Percentiles rank a stretch among this genome's conserved stretches.
Conservation (phyloP, 2,113 vertebrate genomes). For the Ptilonorhynchus violaceus region DNA sequence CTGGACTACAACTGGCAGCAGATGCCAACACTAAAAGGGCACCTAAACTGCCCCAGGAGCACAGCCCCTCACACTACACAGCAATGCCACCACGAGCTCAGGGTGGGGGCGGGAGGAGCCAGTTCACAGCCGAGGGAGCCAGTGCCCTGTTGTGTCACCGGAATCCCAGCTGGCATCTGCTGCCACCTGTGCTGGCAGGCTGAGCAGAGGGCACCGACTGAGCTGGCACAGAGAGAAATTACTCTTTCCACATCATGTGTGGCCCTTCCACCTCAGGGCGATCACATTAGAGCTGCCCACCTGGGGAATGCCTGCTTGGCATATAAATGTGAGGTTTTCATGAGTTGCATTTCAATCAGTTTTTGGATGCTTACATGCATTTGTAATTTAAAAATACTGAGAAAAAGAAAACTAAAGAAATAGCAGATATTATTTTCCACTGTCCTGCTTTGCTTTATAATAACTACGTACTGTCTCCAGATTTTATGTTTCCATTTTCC, state of each 20-base stretch:
- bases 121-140: fast-evolving
- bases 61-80: fast-evolving
- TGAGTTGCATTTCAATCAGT: background rate
- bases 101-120: fast-evolving
- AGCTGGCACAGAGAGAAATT: background rate
- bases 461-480: background rate
- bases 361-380: background rate
- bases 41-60: background rate
- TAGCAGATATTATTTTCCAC: background rate
- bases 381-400: background rate
- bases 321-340: background rate
- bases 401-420: background rate
- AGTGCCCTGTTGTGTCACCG: background rate
- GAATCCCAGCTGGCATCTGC: background rate
- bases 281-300: background rate
- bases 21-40: background rate
- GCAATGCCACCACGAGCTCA: background rate
- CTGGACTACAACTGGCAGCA: background rate
- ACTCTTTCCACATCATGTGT: background rate
- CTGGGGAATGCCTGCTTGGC: background rate
- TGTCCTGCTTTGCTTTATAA: background rate
- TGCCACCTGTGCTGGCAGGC: background rate
- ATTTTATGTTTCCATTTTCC: background rate
- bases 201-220: background rate
- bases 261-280: background rate